Conservation (phyloP, 2,113 vertebrate genomes). For the Tiliqua scincoides region DNA sequence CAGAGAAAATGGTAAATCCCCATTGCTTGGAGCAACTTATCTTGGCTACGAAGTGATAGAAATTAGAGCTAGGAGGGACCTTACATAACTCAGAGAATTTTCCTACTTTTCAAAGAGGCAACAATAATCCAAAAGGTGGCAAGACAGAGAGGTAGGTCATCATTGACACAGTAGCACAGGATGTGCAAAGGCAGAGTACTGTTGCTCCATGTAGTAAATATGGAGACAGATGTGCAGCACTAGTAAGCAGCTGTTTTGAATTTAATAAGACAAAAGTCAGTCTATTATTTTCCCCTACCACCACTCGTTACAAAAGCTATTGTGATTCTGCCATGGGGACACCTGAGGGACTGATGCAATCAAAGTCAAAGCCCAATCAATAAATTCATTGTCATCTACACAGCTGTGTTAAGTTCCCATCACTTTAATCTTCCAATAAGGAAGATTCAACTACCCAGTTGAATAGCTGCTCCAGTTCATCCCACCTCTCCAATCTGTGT, state of each 20-base stretch:
- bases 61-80: rapidly evolving
- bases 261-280: constrained; percentile 61
- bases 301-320: constrained; percentile 45
- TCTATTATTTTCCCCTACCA: not conserved
- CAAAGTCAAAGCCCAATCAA: constrained; percentile 16
- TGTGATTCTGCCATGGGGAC: not conserved
- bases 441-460: not conserved
- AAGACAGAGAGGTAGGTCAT: constrained; percentile 34
- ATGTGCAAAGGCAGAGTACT: constrained; percentile 36
- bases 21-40: not conserved
- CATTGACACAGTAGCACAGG: constrained; percentile 42
- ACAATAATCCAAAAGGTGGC: not conserved
- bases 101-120: constrained; percentile 27
- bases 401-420: not conserved
- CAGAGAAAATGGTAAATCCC: not conserved
- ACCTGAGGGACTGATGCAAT: rapidly evolving
- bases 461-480: not conserved
- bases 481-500: not conserved
- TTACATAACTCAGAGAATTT: constrained; percentile 19
- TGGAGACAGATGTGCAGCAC: constrained; percentile 42
- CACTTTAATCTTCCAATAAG: not conserved
- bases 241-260: constrained; percentile 59
- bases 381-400: not conserved
- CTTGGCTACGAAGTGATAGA: not conserved
- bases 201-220: constrained; percentile 40